A percentile compares a stretch with the other conserved stretches of the same genome.
Evolutionary conservation across 2,113 vertebrate genomes (phyloP).

Genomic region (rabbit (Oryctolagus cuniculus)): DNA sequence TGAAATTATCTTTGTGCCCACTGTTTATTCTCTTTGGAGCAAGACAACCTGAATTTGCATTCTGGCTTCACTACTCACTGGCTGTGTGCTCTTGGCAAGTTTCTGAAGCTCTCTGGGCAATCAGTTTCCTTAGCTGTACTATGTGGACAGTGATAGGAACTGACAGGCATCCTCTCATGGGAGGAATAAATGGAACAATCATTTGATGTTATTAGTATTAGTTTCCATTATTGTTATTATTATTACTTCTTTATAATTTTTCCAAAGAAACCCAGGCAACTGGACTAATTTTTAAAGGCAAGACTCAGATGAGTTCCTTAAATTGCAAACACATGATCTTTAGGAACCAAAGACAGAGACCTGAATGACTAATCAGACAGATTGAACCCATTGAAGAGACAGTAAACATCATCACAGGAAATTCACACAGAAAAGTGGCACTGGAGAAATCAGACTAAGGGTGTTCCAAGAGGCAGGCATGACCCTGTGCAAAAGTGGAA

Average conservation of each 20-base stretch:
- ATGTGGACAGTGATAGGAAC: background rate
- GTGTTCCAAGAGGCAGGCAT: background rate
- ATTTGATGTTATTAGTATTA: background rate
- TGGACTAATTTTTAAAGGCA: background rate
- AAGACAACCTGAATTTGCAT: background rate
- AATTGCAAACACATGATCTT: constrained; percentile 5
- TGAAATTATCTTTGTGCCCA: background rate
- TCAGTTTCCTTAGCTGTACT: background rate
- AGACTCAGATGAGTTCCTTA: background rate
- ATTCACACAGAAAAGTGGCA: background rate
- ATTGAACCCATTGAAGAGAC: background rate
- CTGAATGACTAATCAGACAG: background rate
- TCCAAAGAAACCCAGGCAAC: background rate
- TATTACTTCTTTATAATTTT: background rate
- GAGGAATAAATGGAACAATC: background rate
- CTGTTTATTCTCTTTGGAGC: background rate
- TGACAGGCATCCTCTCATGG: background rate
- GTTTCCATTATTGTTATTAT: background rate
- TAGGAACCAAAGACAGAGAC: background rate
- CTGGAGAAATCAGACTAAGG: background rate
- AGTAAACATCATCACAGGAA: background rate
- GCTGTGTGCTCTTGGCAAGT: background rate
- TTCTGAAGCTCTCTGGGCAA: background rate
- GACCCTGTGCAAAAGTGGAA: background rate
- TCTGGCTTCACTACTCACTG: background rate